Percentiles rank a stretch among this genome's conserved stretches.
phyloP scores from a whole-genome alignment of 1,140 invertebrate genomes.

The Harlomillsia oculata region DNA sequence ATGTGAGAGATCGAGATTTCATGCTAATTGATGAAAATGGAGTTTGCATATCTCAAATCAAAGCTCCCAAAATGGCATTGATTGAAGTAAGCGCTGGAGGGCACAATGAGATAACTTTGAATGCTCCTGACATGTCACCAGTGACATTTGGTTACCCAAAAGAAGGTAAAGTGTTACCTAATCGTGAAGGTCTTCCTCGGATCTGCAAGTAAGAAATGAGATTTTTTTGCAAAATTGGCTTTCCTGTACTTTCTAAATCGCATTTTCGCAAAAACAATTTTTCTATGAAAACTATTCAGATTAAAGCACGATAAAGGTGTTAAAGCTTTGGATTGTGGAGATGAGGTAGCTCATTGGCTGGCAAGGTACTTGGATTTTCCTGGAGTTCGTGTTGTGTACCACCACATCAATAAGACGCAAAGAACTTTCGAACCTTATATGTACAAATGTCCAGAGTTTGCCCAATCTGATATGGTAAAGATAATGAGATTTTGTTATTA shows the following conservation, averaged over 20 bases:
- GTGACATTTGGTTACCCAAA: slow-evolving; percentile 22
- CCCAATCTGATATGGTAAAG: slow-evolving; percentile 15
- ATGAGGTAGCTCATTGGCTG: slow-evolving; percentile 38
- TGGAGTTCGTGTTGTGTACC: slow-evolving; percentile 36
- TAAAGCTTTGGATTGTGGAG: slow-evolving; percentile 39
- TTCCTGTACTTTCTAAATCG: too few species aligned
- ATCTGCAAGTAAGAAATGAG: slow-evolving; percentile 8
- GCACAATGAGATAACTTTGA: slow-evolving; percentile 16
- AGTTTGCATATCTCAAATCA: background rate
- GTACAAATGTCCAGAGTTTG: slow-evolving; percentile 15
- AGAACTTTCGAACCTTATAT: slow-evolving; percentile 34
- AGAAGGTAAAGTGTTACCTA: background rate
- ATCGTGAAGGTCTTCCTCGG: too few species aligned
- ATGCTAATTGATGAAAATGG: slow-evolving; percentile 19
- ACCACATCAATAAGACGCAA: slow-evolving; percentile 34
- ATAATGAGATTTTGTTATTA: background rate
- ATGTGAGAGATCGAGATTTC: slow-evolving; percentile 25
- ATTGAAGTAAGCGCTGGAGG: slow-evolving; percentile 11
- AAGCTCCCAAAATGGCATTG: slow-evolving; percentile 19
- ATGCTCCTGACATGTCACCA: slow-evolving; percentile 20
- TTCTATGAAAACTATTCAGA: background rate
- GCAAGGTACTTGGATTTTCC: slow-evolving; percentile 33
- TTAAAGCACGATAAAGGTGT: slow-evolving; percentile 19
- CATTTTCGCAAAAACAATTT: too few species aligned
- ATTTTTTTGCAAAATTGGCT: too few species aligned